These are phyloP conservation scores for Ctenomys sociabilis DNA, from an alignment of 2,113 vertebrate genomes.

Conservation along the genomic window DNA sequence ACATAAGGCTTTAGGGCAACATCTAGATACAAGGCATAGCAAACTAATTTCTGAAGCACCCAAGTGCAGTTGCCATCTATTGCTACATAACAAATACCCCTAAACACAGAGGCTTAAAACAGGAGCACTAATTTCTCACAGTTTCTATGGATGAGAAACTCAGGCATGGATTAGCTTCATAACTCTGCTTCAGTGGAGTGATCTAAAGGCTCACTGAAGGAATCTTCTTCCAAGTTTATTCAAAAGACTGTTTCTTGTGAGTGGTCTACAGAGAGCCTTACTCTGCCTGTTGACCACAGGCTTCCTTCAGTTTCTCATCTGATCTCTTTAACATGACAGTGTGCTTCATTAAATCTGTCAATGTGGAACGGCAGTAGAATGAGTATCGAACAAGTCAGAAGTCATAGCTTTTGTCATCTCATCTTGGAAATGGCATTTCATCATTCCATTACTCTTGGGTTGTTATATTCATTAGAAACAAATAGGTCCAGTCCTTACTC, in stretches of 20 bases:
- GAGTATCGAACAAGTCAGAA: not conserved
- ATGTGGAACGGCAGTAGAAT: not conserved
- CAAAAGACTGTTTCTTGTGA: too few species aligned
- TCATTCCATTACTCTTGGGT: not conserved
- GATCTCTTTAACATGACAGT: not conserved
- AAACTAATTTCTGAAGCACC: not conserved
- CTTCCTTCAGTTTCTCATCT: not conserved
- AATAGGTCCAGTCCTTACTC: not conserved
- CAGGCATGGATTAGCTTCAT: not conserved
- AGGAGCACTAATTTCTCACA: not conserved
- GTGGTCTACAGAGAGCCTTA: not conserved
- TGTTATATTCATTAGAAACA: not conserved
- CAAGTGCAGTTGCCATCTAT: not conserved
- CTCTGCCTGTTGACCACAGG: not conserved
- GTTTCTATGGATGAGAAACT: not conserved
- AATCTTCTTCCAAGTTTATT: not conserved
- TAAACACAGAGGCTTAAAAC: not conserved
- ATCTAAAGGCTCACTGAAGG: not conserved
- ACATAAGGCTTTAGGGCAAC: not conserved
- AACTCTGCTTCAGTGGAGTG: not conserved
- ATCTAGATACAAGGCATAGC: not conserved
- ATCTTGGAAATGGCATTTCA: not conserved
- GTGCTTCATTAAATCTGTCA: not conserved
- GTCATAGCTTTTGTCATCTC: not conserved
- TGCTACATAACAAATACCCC: not conserved